These are phyloP conservation scores for Drosophila elegans DNA, from an alignment of 1,140 invertebrate species.

Conservation along the genomic window DNA sequence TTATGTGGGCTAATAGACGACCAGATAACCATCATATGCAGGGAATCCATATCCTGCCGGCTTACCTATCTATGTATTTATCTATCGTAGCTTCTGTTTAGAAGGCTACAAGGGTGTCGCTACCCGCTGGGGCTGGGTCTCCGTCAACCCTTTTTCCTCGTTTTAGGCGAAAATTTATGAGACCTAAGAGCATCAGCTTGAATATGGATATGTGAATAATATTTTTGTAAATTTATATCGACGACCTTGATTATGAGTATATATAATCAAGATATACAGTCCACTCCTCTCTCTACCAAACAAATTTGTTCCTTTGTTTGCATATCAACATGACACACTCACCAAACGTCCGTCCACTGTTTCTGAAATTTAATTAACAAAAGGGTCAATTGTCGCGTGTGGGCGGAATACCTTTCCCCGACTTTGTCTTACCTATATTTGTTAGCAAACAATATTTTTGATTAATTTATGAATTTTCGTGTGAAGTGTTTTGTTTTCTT, in stretches of 20 bases:
- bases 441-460: slow-evolving; percentile 72
- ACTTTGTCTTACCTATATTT: neutral
- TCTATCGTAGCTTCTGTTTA: neutral
- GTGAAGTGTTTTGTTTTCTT: slow-evolving; percentile 60
- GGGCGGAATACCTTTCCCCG: slow-evolving; percentile 19
- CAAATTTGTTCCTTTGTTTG: slow-evolving; percentile 65
- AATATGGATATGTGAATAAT: slow-evolving; percentile 37
- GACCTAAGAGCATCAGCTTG: slow-evolving; percentile 41
- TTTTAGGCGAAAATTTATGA: slow-evolving; percentile 60
- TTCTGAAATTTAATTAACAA: slow-evolving; percentile 79
- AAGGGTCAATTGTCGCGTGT: slow-evolving; percentile 82
- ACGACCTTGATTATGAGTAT: slow-evolving; percentile 27
- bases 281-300: slow-evolving; percentile 20
- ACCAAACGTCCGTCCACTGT: slow-evolving; percentile 60
- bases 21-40: slow-evolving; percentile 76
- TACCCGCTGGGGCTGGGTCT: slow-evolving; percentile 45
- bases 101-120: slow-evolving; percentile 28
- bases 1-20: slow-evolving; percentile 70
- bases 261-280: slow-evolving; percentile 71
- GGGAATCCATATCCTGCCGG: slow-evolving; percentile 26
- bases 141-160: slow-evolving; percentile 70
- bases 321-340: slow-evolving; percentile 47
- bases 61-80: slow-evolving; percentile 24
- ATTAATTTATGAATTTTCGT: slow-evolving; percentile 82
- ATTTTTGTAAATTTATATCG: slow-evolving; percentile 44